Conservation (phyloP, 1,140 invertebrate genomes). For the Potamilus streckersoni region DNA sequence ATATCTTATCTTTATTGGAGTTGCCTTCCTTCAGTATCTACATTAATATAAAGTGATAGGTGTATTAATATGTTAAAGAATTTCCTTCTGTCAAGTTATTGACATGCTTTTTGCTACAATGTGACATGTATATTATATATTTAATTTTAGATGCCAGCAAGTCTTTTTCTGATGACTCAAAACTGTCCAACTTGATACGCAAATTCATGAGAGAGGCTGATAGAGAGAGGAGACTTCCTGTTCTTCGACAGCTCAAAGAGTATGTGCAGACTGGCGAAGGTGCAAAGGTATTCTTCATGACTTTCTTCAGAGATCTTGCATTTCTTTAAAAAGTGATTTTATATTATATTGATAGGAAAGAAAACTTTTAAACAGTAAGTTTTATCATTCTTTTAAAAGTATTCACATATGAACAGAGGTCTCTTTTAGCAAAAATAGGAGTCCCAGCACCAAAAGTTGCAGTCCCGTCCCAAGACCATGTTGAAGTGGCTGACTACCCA, state of each 20-base stretch:
- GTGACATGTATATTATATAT: neutral
- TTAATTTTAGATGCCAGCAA: constrained; percentile 38
- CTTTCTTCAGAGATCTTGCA: neutral
- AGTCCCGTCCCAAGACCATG: too few species aligned
- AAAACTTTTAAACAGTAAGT: too few species aligned
- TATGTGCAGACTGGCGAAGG: constrained; percentile 51
- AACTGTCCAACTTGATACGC: constrained; percentile 51
- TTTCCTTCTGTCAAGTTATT: neutral
- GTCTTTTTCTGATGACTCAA: constrained; percentile 49
- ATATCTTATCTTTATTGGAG: neutral
- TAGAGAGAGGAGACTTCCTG: constrained; percentile 47
- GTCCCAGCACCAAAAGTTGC: too few species aligned
- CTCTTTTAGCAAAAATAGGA: too few species aligned
- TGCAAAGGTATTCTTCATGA: constrained; percentile 42
- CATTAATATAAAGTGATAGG: neutral
- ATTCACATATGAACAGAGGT: too few species aligned
- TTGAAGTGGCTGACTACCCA: too few species aligned
- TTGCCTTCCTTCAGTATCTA: neutral
- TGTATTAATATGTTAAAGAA: neutral
- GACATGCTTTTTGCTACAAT: neutral
- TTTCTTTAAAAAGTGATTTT: neutral
- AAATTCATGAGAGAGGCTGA: constrained; percentile 55
- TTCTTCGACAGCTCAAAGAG: constrained; percentile 54
- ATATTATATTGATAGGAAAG: too few species aligned
- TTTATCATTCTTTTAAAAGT: too few species aligned